phyloP scores from a whole-genome alignment of 2,113 vertebrate genomes.

The Ictidomys tridecemlineatus region DNA sequence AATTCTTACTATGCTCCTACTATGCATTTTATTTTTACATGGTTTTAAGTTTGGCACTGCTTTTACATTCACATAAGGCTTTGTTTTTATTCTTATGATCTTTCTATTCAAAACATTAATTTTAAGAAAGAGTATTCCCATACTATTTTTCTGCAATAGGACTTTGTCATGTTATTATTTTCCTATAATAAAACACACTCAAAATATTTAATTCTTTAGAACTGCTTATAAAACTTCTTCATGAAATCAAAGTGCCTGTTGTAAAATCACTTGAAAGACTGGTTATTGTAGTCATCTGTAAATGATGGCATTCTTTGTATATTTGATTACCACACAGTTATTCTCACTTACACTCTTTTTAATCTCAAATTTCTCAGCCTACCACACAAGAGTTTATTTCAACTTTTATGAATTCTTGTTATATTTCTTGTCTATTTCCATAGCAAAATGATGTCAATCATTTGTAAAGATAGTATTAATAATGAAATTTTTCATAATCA shows the following conservation, averaged over 20 bases:
- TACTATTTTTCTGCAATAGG: constrained; percentile 18
- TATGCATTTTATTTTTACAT: constrained; percentile 54
- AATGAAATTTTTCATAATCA: constrained; percentile 38
- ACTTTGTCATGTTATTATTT: constrained; percentile 51
- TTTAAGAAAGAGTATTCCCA: not conserved
- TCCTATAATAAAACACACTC: constrained; percentile 18
- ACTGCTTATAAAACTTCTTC: constrained; percentile 32
- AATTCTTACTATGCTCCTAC: not conserved
- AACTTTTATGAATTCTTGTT: constrained; percentile 41
- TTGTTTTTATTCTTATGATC: constrained; percentile 58
- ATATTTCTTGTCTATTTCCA: constrained; percentile 44
- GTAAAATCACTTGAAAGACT: constrained; percentile 31
- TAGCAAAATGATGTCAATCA: not conserved
- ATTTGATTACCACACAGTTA: constrained; percentile 35
- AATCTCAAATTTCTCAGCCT: constrained; percentile 40
- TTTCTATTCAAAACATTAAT: constrained; percentile 47
- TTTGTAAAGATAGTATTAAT: constrained; percentile 62
- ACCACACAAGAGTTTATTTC: constrained; percentile 48
- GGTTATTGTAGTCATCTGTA: not conserved
- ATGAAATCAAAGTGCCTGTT: constrained; percentile 34
- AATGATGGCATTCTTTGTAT: constrained; percentile 43
- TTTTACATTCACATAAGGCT: constrained; percentile 32
- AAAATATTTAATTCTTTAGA: constrained; percentile 47
- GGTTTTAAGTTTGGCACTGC: constrained; percentile 31
- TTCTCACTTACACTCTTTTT: not conserved